Evolutionary conservation across 2,888 invertebrate genomes (phyloP), one percentile per base, ranked within the genome.

Genomic region (Palloptera scutellata): DNA sequence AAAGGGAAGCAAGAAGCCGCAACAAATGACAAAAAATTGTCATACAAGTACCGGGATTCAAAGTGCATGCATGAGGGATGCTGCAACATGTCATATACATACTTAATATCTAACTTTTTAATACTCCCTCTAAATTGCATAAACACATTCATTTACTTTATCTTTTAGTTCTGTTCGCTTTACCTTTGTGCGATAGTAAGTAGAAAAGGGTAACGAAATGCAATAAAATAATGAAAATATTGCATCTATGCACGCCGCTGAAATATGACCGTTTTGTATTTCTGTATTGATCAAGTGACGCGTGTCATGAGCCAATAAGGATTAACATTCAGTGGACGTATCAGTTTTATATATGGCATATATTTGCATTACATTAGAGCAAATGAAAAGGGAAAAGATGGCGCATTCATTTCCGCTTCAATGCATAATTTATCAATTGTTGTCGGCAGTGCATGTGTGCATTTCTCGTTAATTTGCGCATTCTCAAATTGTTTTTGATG

Each of bases 221-320:
- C 41, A 42, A 17, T 42, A 17, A 54, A 40, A 13, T 15, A 20
- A 11, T 15, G 51, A 45, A 54, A 55, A 40, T 41, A 17, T 2
- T 57, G 12, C 15, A 15, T 1, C 5, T 48, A 48, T 15, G 15
- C 15, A n/a, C 8, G 1, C 10, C 13, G 13, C 9, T 15, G 13
- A 48, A 1, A 15, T 48, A 48, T 48, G 48, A 10, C 6, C 15
- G 45, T 45, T 30, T 20, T 61, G 59, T n/a, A 40, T 48, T 13
- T 48, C 5, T 48, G 48, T 48, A 48, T 48, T n/a, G 15, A 42
- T 42, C 19, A 64, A 66, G 51, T 62, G 43, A 55, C 60, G 58
- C 54, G 63, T 70, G 61, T 51, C 63, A 55, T n/a, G 17, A 41
- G 15, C 63, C 48, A 51, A 60, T 61, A 13, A 30, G 17, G 42